Evolutionary conservation across 2,113 vertebrate genomes (phyloP).

Genomic region (Arothron firmamentum): DNA sequence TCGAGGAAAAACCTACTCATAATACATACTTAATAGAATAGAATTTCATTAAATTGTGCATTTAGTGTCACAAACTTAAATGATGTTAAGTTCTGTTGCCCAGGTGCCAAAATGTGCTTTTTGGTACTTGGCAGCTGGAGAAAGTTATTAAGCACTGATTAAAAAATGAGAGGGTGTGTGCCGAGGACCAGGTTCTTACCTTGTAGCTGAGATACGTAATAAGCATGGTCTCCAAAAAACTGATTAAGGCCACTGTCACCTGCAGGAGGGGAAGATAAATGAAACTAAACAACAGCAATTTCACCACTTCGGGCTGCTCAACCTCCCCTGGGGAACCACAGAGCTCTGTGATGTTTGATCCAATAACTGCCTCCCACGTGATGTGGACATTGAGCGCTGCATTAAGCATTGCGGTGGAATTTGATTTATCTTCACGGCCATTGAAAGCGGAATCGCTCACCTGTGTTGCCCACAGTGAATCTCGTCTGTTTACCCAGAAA

Average conservation of each 20-base stretch:
- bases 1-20: neutral
- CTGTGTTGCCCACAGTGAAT: constrained; percentile 92
- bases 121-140: too few relatives aligned
- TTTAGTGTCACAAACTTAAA: too few relatives aligned
- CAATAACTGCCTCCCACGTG: constrained; percentile 8
- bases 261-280: constrained; percentile 51
- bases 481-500: constrained; percentile 85
- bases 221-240: constrained; percentile 96
- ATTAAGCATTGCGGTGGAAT: neutral
- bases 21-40: too few relatives aligned
- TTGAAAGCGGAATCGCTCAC: constrained; percentile 66
- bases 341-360: constrained; percentile 7
- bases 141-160: too few relatives aligned
- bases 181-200: constrained; percentile 69
- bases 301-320: constrained; percentile 7
- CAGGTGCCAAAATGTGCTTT: too few relatives aligned
- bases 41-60: neutral
- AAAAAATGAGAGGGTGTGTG: neutral
- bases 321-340: constrained; percentile 7
- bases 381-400: constrained; percentile 2
- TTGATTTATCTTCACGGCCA: constrained; percentile 26
- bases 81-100: too few relatives aligned
- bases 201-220: constrained; percentile 99
- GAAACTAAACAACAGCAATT: constrained; percentile 7
- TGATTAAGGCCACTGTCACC: constrained; percentile 94